Evolutionary conservation across 2,888 invertebrate genomes (phyloP).

Genomic region (Tridacna gigas): DNA sequence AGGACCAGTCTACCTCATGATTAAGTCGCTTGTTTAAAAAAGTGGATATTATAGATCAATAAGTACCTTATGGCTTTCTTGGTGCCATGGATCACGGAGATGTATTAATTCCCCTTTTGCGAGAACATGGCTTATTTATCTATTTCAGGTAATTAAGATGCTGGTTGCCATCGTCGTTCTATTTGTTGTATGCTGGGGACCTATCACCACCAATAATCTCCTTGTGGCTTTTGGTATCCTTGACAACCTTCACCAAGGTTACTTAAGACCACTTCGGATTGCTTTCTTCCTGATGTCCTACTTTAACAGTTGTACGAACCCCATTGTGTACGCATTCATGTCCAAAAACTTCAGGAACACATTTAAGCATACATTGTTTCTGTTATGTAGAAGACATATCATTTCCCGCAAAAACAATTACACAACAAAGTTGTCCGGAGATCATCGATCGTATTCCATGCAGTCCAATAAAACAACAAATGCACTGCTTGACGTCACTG

Average conservation of each 20-base stretch:
- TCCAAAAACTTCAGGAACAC: slow-evolving; percentile 89
- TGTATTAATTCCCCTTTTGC: too few species aligned
- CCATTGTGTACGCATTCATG: slow-evolving; percentile 91
- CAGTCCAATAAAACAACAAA: slow-evolving; percentile 16
- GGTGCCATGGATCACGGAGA: too few species aligned
- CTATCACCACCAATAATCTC: slow-evolving; percentile 88
- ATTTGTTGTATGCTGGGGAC: slow-evolving; percentile 90
- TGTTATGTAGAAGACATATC: slow-evolving; percentile 64
- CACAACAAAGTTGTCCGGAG: slow-evolving; percentile 10
- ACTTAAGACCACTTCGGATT: slow-evolving; percentile 88
- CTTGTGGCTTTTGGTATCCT: slow-evolving; percentile 88
- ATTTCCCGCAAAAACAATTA: slow-evolving; percentile 23
- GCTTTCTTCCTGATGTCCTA: slow-evolving; percentile 89
- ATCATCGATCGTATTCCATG: slow-evolving; percentile 6
- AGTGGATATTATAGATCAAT: too few species aligned
- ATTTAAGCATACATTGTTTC: slow-evolving; percentile 77
- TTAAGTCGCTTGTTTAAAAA: too few species aligned
- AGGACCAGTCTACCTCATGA: too few species aligned
- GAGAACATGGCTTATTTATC: background rate
- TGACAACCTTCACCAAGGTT: slow-evolving; percentile 86
- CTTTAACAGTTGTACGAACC: slow-evolving; percentile 91
- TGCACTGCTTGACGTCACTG: slow-evolving; percentile 12
- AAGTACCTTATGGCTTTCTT: too few species aligned
- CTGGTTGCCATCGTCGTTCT: slow-evolving; percentile 89
- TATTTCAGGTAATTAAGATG: slow-evolving; percentile 90